Evolutionary conservation across 2,797 vertebrate genomes (phyloP).

Genomic region (Setipinna tenuifilis): DNA sequence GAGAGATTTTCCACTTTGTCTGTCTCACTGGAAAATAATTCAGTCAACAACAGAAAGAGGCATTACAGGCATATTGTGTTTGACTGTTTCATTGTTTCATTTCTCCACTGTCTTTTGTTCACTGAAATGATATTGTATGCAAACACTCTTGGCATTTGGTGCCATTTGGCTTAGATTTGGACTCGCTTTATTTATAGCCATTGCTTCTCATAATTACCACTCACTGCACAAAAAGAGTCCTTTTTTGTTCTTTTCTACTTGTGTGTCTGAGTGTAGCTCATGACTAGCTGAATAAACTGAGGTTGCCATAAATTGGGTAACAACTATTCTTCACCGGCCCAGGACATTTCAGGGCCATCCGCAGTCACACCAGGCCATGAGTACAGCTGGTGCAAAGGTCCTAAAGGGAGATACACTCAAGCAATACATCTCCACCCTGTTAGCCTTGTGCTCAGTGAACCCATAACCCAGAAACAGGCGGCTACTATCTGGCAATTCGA

Average conservation of each 20-base stretch:
- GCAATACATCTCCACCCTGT: background rate
- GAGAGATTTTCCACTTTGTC: background rate
- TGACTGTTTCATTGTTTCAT: background rate
- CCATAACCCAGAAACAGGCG: constrained; percentile 6
- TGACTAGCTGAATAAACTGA: constrained; percentile 21
- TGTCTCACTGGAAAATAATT: background rate
- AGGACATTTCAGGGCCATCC: constrained; percentile 38
- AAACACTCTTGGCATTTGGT: background rate
- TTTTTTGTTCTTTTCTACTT: background rate
- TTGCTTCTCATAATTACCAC: background rate
- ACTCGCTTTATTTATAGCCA: background rate
- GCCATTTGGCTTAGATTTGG: background rate
- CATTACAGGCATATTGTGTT: background rate
- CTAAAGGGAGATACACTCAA: constrained; percentile 15
- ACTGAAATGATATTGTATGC: background rate
- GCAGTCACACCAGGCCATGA: constrained; percentile 23
- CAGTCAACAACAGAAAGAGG: background rate
- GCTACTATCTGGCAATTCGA: background rate
- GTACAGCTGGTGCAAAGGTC: background rate
- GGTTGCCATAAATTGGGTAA: constrained; percentile 38
- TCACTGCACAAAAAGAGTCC: background rate
- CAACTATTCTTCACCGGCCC: constrained; percentile 14
- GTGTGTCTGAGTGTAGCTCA: background rate
- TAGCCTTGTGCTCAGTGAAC: background rate
- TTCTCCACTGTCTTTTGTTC: background rate